These are phyloP conservation scores for Conops quadrifasciatus DNA, from an alignment of 2,888 invertebrate species.

Conservation along the genomic window DNA sequence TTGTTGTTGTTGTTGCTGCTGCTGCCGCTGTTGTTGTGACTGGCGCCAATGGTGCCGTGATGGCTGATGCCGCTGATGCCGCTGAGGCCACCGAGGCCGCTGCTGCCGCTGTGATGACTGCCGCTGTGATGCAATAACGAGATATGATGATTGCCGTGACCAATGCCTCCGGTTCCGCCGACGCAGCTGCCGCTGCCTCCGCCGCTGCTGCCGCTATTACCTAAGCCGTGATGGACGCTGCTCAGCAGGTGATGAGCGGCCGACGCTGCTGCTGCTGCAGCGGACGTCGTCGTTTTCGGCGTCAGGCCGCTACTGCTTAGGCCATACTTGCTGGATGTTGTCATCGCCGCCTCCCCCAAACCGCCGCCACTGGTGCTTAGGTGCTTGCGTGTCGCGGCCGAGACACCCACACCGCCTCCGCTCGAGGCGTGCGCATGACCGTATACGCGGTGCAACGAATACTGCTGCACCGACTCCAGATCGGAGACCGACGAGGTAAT, in stretches of 20 bases:
- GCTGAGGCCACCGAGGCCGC: constrained; percentile 25
- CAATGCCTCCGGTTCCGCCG: constrained; percentile 52
- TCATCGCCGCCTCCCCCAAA: constrained; percentile 37
- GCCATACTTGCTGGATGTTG: constrained; percentile 61
- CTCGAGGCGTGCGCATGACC: constrained; percentile 46
- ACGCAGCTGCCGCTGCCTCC: constrained; percentile 61
- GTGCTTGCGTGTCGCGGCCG: constrained; percentile 60
- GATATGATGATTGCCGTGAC: too few relatives aligned
- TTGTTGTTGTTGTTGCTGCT: constrained; percentile 11
- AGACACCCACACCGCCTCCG: constrained; percentile 38
- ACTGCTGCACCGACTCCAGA: constrained; percentile 64
- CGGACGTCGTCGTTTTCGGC: constrained; percentile 51
- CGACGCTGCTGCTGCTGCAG: constrained; percentile 46
- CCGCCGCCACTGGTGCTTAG: constrained; percentile 52
- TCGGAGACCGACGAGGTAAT: constrained; percentile 64
- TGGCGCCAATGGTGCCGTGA: constrained; percentile 30
- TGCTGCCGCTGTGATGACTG: constrained; percentile 47
- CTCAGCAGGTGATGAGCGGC: constrained; percentile 15
- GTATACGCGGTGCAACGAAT: constrained; percentile 63
- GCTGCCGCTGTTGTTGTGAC: constrained; percentile 18
- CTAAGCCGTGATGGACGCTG: background rate
- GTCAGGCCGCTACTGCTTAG: constrained; percentile 37
- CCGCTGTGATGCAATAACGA: constrained; percentile 1
- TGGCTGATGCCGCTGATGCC: constrained; percentile 14
- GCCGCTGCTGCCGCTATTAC: constrained; percentile 28